Evolutionary conservation across 2,113 vertebrate species (phyloP), one percentile per base, ranked within the genome.

Genomic region (Urocynchramus pylzowi): DNA sequence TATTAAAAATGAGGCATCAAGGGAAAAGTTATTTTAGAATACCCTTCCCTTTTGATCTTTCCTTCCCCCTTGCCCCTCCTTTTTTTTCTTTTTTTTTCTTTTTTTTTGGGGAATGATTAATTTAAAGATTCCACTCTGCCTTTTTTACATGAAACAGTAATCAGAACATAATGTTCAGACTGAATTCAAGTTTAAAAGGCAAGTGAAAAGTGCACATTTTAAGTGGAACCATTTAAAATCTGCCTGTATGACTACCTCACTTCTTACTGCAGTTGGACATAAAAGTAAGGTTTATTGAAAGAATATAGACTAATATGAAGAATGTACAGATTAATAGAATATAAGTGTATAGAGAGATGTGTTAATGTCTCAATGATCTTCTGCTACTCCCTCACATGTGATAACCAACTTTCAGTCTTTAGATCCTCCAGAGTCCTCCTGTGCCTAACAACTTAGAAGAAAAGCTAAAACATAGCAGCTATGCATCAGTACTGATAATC

Each of bases 61-160:
- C 14, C 16, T 39, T 39, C 0, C 3, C 3, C 3, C 1, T 11
- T 2, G 2, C 1, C 1, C 6, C 1, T 2, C 1, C 1, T 8
- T 5, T 22, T 6, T 14, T 18, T 11, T 3, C 14, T 78, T 35
- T 14, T 16, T 50, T 16, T 35, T 60, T 42, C 7, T 4, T 20
- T 12, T 24, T 10, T 9, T 15, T 8, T 52, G n/a, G 3, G 6
- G 4, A 50, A 1, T 3, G 39, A 52, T n/a, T n/a, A n/a, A n/a
- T 84, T 64, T 82, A n/a, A n/a, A 41, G 17, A 42, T 69, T 71
- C 5, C 9, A 41, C 2, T 33, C 4, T 41, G 30, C 17, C 21
- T 11, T 50, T 83, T 93, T 52, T 42, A 28, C 1, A 3, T 31
- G 42, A 74, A 80, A 65, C 0, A 27, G 3, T 41, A 45, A 79